Evolutionary conservation across 1,140 invertebrate species (phyloP).

Genomic region (Papilio dardanus): DNA sequence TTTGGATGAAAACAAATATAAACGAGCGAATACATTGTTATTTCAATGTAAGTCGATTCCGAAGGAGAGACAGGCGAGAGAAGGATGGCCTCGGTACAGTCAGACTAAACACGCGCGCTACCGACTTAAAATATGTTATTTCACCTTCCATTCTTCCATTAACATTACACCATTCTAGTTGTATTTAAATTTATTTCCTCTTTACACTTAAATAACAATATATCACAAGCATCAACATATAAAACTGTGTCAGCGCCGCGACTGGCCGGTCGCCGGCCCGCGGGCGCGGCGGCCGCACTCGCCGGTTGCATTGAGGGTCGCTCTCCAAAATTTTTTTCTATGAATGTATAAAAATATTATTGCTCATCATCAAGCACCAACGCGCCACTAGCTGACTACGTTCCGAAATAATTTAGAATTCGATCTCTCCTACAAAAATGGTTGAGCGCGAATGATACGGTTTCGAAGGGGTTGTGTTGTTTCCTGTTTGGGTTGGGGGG

Average conservation of each 20-base stretch:
- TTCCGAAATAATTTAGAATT: conserved; percentile 76
- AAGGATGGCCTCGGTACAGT: conserved; percentile 49
- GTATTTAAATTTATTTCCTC: conserved; percentile 70
- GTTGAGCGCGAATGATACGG: conserved; percentile 66
- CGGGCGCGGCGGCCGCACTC: conserved; percentile 39
- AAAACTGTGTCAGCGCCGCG: conserved; percentile 51
- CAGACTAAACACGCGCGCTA: conserved; percentile 71
- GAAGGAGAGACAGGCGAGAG: conserved; percentile 55
- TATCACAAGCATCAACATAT: conserved; percentile 81
- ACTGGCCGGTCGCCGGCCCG: conserved; percentile 44
- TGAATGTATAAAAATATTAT: conserved; percentile 83
- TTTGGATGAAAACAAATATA: conserved; percentile 79
- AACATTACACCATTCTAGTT: conserved; percentile 68
- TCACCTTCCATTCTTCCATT: conserved; percentile 50
- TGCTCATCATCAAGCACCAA: conserved; percentile 81
- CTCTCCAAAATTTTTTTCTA: conserved; percentile 65
- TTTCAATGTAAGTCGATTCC: conserved; percentile 71
- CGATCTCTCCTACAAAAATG: conserved; percentile 67
- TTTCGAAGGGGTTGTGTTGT: conserved; percentile 51
- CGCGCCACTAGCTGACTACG: conserved; percentile 78
- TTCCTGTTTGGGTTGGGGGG: conserved; percentile 31
- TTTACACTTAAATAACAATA: conserved; percentile 82
- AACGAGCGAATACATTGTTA: conserved; percentile 74
- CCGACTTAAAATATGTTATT: conserved; percentile 59
- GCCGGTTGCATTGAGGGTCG: conserved; percentile 53